A percentile compares a stretch with the other conserved stretches of the same genome.
These are phyloP conservation scores for Neolamprologus sp. DNA, from an alignment of 2,113 vertebrate genomes.

Conservation along the genomic window DNA sequence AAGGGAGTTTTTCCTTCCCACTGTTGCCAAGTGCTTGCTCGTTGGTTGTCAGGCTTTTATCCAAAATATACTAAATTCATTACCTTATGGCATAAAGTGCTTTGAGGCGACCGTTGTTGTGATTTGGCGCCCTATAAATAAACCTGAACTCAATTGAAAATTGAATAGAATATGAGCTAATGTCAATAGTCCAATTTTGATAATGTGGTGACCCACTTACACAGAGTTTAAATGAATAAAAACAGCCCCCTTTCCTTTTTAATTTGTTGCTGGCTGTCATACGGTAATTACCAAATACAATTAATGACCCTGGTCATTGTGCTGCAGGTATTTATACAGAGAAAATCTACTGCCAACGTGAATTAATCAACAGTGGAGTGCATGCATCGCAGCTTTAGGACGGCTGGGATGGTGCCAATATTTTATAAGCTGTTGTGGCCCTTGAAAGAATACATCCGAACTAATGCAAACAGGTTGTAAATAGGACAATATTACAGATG, in stretches of 20 bases:
- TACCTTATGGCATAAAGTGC: neutral
- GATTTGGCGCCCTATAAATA: neutral
- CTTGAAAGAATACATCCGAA: neutral
- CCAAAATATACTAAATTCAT: neutral
- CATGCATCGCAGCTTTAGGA: neutral
- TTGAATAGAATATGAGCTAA: neutral
- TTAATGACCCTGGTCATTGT: slow-evolving; percentile 39
- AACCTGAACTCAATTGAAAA: neutral
- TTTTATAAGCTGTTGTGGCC: slow-evolving; percentile 4
- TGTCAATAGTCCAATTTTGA: neutral
- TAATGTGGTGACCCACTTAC: neutral
- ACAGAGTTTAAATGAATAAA: slow-evolving; percentile 4
- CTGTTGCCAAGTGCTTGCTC: neutral
- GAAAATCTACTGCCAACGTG: slow-evolving; percentile 4
- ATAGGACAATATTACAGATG: slow-evolving; percentile 37
- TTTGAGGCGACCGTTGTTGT: neutral
- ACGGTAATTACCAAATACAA: slow-evolving; percentile 37
- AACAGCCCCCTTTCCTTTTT: slow-evolving; percentile 8
- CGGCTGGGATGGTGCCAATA: neutral
- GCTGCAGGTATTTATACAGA: slow-evolving; percentile 30
- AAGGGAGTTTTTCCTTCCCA: neutral
- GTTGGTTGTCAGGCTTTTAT: neutral
- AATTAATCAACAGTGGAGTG: slow-evolving; percentile 30
- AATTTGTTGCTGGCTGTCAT: neutral
- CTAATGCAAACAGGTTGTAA: slow-evolving; percentile 37